phyloP scores from a whole-genome alignment of 1,140 invertebrate genomes.

The Drosophila sechellia region DNA sequence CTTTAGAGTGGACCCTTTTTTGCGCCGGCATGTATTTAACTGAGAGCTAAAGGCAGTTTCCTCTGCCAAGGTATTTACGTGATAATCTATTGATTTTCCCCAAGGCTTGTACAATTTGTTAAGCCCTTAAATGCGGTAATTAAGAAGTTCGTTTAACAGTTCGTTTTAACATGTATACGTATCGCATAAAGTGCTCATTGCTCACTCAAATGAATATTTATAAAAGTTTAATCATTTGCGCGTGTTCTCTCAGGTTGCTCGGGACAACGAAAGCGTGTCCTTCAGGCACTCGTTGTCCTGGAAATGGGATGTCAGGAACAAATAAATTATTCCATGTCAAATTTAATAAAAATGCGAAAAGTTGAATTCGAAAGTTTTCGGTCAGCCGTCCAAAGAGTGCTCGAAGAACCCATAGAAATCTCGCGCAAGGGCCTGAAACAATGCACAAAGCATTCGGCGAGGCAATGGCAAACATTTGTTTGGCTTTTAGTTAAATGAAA shows the following conservation, averaged over 20 bases:
- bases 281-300: neutral
- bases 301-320: slow-evolving; percentile 18
- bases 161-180: no score
- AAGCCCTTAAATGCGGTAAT: no score
- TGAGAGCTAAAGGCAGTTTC: no score
- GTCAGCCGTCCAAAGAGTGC: neutral
- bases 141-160: no score
- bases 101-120: no score
- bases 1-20: neutral
- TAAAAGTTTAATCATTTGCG: slow-evolving; percentile 25
- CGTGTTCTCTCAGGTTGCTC: slow-evolving; percentile 27
- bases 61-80: no score
- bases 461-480: slow-evolving; percentile 62
- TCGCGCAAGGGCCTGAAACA: slow-evolving; percentile 18
- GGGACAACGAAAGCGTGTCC: slow-evolving; percentile 20
- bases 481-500: slow-evolving; percentile 78
- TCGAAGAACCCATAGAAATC: neutral
- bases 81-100: no score
- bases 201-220: neutral
- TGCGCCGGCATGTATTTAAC: no score
- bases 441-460: slow-evolving; percentile 23
- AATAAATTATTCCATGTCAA: slow-evolving; percentile 72
- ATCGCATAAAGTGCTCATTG: neutral
- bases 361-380: slow-evolving; percentile 50
- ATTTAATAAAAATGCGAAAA: slow-evolving; percentile 61